These are phyloP conservation scores for Lochmaea capreae DNA, from an alignment of 2,888 invertebrate genomes.

Conservation along the genomic window DNA sequence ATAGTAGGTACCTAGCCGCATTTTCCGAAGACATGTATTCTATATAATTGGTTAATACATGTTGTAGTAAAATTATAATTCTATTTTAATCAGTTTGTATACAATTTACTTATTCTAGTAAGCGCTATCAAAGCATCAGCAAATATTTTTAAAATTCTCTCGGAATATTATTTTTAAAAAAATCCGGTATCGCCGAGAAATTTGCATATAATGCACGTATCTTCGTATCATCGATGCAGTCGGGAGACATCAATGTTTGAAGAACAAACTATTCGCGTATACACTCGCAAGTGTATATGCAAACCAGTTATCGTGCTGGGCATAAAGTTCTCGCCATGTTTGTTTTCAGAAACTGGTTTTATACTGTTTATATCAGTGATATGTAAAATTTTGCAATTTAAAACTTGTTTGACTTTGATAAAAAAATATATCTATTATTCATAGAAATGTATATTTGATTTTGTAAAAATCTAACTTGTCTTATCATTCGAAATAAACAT, in stretches of 20 bases:
- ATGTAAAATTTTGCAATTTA: constrained; percentile 20
- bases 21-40: too few species aligned
- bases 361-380: constrained; percentile 27
- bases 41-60: too few species aligned
- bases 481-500: not conserved
- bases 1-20: too few species aligned
- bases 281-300: constrained; percentile 23
- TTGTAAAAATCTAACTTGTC: not conserved
- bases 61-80: not conserved
- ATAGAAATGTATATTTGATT: constrained; percentile 7
- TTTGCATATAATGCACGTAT: constrained; percentile 34
- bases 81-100: not conserved
- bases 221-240: constrained; percentile 23
- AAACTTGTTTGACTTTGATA: constrained; percentile 5
- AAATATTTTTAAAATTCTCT: not conserved
- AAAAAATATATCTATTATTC: not conserved
- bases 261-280: constrained; percentile 31
- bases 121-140: not conserved
- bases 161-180: constrained; percentile 1
- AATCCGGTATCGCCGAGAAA: constrained; percentile 1
- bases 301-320: constrained; percentile 29
- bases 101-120: not conserved
- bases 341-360: constrained; percentile 26
- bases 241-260: constrained; percentile 28
- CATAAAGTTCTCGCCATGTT: constrained; percentile 36